These are phyloP conservation scores for Pachyramphus minor DNA, from an alignment of 2,113 vertebrate species.

Conservation along the genomic window DNA sequence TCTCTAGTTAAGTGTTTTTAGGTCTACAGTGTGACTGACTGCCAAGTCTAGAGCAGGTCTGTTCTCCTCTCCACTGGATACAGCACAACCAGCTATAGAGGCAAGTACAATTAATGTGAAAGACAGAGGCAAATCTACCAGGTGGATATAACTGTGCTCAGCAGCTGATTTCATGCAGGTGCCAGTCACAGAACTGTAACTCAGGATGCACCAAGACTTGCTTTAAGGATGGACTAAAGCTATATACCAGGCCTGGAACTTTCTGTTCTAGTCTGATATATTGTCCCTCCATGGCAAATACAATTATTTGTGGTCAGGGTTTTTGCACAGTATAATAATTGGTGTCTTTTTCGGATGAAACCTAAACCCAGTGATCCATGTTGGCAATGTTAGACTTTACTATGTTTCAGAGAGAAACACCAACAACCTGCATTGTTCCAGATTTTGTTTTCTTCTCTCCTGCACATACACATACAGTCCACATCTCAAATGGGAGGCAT, in stretches of 20 bases:
- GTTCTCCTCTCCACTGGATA: not conserved
- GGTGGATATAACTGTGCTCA: not conserved
- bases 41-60: not conserved
- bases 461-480: rapidly evolving
- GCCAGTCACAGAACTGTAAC: rapidly evolving
- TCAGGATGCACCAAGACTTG: not conserved
- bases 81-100: not conserved
- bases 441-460: not conserved
- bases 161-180: not conserved
- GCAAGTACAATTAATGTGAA: not conserved
- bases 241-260: not conserved
- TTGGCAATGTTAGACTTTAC: not conserved
- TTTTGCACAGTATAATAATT: not conserved
- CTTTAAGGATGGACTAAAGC: not conserved
- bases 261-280: not conserved
- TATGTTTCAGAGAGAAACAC: not conserved
- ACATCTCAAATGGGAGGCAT: not conserved
- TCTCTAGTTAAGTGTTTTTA: not conserved
- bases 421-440: not conserved
- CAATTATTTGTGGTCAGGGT: not conserved
- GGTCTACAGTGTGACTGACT: not conserved
- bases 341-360: not conserved
- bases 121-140: not conserved
- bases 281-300: not conserved
- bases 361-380: not conserved